A percentile compares a stretch with the other conserved stretches of the same genome.
Evolutionary conservation across 2,797 vertebrate species (phyloP).

Genomic region (Benthosema pterotum): DNA sequence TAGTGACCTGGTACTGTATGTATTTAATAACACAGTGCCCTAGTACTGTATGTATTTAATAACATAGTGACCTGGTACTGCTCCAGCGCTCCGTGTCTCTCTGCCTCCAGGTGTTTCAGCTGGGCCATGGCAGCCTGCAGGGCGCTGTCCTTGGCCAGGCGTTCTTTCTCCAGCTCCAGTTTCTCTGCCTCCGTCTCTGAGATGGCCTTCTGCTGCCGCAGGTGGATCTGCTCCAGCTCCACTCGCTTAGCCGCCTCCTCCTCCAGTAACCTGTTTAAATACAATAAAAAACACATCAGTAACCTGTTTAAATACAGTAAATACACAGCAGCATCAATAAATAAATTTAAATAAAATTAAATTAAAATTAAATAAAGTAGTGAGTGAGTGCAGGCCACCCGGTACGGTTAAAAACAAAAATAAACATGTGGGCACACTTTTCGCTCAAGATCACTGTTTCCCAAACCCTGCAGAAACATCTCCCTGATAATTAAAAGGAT

Average conservation of each 20-base stretch:
- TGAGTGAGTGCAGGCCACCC: too few relatives aligned
- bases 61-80: slow-evolving; percentile 88
- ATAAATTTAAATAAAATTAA: too few relatives aligned
- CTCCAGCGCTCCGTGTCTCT: slow-evolving; percentile 88
- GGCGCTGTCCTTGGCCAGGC: slow-evolving; percentile 85
- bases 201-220: slow-evolving; percentile 90
- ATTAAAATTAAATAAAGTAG: too few relatives aligned
- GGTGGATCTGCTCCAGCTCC: slow-evolving; percentile 91
- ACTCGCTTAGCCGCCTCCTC: slow-evolving; percentile 90
- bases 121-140: slow-evolving; percentile 91
- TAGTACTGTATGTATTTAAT: slow-evolving; percentile 91
- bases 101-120: slow-evolving; percentile 87
- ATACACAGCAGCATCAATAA: too few relatives aligned
- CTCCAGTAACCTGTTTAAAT: slow-evolving; percentile 87
- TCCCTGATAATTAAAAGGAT: too few relatives aligned
- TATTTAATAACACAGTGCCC: slow-evolving; percentile 77
- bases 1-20: slow-evolving; percentile 92
- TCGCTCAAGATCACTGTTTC: too few relatives aligned
- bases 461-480: too few relatives aligned
- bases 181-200: slow-evolving; percentile 93
- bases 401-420: too few relatives aligned
- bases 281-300: slow-evolving; percentile 13
- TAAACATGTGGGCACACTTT: too few relatives aligned
- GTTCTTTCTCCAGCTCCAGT: slow-evolving; percentile 89
- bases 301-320: too few relatives aligned